These are phyloP conservation scores for Poicephalus meyeri DNA, from an alignment of 2,113 vertebrate genomes.

Conservation along the genomic window DNA sequence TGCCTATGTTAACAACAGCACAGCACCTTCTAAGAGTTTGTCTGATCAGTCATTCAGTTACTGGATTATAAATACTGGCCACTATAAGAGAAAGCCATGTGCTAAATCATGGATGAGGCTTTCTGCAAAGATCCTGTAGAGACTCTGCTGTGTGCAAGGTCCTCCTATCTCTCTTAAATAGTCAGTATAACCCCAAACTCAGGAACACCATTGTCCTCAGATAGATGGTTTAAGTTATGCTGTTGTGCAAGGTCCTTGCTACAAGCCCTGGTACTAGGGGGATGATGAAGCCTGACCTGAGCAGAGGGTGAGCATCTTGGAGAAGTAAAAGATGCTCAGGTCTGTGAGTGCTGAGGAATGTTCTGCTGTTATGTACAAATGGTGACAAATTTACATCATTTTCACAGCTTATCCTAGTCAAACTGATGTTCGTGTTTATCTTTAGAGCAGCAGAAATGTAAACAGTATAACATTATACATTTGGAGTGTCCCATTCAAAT, in stretches of 20 bases:
- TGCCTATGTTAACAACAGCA: not conserved
- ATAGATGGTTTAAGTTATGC: not conserved
- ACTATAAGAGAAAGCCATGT: not conserved
- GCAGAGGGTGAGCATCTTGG: rapidly evolving
- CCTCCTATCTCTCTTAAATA: not conserved
- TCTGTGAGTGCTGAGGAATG: not conserved
- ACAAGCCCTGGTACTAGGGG: too few relatives aligned
- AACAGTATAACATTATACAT: rapidly evolving
- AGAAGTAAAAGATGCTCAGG: not conserved
- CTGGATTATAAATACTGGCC: not conserved
- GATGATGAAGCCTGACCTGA: not conserved
- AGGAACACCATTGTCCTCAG: not conserved
- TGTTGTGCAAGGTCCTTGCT: not conserved
- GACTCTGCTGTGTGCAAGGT: not conserved
- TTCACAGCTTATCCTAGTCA: not conserved
- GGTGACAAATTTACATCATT: not conserved
- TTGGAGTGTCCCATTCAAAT: not conserved
- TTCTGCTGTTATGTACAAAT: not conserved
- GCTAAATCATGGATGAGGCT: not conserved
- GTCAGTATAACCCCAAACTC: not conserved
- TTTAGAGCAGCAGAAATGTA: not conserved
- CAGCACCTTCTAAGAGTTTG: not conserved
- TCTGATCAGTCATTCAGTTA: not conserved
- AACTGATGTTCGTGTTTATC: not conserved
- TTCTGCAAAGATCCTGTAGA: not conserved